phyloP scores from a whole-genome alignment of 2,113 vertebrate genomes.

The Leptobrachium leishanense region DNA sequence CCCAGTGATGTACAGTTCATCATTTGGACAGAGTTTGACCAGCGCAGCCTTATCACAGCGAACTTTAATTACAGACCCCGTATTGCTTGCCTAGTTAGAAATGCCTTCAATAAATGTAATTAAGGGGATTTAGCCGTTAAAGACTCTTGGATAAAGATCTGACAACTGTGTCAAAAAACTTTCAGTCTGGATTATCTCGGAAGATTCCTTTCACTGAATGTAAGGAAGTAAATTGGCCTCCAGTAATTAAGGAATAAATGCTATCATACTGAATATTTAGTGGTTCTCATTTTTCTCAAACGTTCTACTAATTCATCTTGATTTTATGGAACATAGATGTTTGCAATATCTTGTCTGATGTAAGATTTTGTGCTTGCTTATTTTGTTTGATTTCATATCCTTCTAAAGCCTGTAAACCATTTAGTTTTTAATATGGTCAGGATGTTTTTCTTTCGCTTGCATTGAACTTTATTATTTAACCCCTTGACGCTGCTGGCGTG shows the following conservation, averaged over 20 bases:
- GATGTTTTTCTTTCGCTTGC: too few species aligned
- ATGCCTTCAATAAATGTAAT: constrained; percentile 42
- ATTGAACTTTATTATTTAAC: too few species aligned
- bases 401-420: too few species aligned
- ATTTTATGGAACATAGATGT: too few species aligned
- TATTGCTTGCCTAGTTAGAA: constrained; percentile 17
- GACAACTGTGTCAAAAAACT: constrained; percentile 37
- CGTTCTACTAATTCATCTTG: neutral
- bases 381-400: too few species aligned
- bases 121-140: constrained; percentile 36
- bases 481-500: too few species aligned
- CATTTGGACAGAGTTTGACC: constrained; percentile 2
- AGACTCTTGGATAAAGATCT: constrained; percentile 44
- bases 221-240: constrained; percentile 34
- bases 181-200: constrained; percentile 40
- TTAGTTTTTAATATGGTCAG: too few species aligned
- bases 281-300: constrained; percentile 22
- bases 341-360: too few species aligned
- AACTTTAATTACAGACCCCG: constrained; percentile 30
- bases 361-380: too few species aligned
- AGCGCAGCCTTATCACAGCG: constrained; percentile 27
- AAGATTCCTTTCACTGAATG: constrained; percentile 31
- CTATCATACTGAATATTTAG: constrained; percentile 24
- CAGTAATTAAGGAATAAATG: constrained; percentile 27
- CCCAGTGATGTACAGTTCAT: neutral